These are phyloP conservation scores for Corbicula japonica DNA, from an alignment of 2,888 invertebrate species.

Conservation along the genomic window DNA sequence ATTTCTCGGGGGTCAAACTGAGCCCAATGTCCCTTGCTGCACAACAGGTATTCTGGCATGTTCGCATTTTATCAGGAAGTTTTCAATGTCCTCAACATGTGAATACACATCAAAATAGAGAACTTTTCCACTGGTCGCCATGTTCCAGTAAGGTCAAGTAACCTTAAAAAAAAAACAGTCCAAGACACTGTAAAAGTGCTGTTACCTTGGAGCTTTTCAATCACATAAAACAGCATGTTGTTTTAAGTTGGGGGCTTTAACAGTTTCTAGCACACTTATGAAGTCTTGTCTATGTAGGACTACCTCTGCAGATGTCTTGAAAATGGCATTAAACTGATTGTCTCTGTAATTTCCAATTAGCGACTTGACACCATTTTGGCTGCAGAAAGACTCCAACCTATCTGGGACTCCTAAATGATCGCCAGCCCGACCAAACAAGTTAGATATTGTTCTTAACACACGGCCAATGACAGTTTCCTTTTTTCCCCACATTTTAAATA, in stretches of 20 bases:
- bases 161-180: neutral
- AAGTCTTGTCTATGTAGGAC: neutral
- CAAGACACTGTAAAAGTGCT: neutral
- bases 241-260: conserved; percentile 1
- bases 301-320: no score
- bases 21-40: conserved; percentile 5
- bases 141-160: neutral
- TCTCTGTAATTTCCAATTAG: neutral
- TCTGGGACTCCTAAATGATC: neutral
- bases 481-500: neutral
- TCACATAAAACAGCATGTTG: neutral
- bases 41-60: conserved; percentile 5
- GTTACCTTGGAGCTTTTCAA: no score
- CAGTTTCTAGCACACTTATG: neutral
- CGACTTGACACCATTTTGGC: no score
- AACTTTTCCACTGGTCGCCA: conserved; percentile 1
- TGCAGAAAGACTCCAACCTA: neutral
- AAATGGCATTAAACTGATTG: neutral
- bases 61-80: conserved; percentile 2
- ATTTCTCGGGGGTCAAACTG: conserved; percentile 3
- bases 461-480: conserved; percentile 1
- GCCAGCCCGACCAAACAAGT: neutral
- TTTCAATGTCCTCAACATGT: conserved; percentile 7
- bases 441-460: neutral
- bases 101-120: neutral